Conservation (phyloP, 2,113 vertebrate species). For the Progne subis region DNA sequence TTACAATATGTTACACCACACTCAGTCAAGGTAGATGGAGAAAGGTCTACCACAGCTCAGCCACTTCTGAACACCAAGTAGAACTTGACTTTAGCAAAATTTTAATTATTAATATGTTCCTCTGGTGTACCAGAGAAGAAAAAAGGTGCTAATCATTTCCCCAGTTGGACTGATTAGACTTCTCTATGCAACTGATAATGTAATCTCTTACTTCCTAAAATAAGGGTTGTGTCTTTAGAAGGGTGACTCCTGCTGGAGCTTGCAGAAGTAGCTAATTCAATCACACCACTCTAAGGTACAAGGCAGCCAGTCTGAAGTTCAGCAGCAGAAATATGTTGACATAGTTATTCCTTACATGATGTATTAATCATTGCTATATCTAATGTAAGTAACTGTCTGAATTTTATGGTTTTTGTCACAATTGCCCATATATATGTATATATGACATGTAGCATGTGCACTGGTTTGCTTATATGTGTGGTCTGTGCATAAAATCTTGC, state of each 20-base stretch:
- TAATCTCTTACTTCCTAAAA: not conserved
- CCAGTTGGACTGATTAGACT: not conserved
- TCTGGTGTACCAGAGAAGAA: not conserved
- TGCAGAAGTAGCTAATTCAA: not conserved
- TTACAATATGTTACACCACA: accelerated
- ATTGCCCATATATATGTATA: not conserved
- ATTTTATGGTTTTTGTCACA: not conserved
- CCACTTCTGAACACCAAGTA: not conserved
- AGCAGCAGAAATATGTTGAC: not conserved
- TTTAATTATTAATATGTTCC: not conserved
- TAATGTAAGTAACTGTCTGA: not conserved
- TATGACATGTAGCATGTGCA: not conserved
- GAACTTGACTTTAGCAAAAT: not conserved
- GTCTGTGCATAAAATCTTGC: not conserved
- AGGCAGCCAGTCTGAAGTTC: not conserved
- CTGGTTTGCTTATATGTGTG: not conserved
- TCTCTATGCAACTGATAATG: not conserved
- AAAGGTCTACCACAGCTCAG: not conserved
- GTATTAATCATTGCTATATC: not conserved
- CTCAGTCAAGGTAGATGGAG: not conserved
- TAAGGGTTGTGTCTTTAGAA: not conserved
- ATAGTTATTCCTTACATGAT: not conserved
- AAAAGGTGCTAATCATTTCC: not conserved
- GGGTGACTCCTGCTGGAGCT: not conserved
- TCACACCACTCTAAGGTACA: not conserved